These are phyloP conservation scores for Parotocinclus haroldoi DNA, from an alignment of 2,797 vertebrate species.

Conservation along the genomic window DNA sequence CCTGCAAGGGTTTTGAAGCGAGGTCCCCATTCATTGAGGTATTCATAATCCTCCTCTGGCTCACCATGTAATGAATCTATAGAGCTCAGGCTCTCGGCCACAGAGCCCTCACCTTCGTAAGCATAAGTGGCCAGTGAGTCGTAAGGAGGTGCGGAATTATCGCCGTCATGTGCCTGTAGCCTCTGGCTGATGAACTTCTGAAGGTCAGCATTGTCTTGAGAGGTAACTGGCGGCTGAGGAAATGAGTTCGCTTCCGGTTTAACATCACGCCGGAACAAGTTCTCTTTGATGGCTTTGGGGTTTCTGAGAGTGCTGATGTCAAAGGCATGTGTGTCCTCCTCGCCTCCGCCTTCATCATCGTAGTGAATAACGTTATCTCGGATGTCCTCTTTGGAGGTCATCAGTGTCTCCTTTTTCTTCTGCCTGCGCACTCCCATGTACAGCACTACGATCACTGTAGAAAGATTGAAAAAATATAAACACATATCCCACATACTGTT, in stretches of 20 bases:
- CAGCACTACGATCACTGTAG: slow-evolving; percentile 89
- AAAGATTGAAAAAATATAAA: slow-evolving; percentile 15
- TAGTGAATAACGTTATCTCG: slow-evolving; percentile 98
- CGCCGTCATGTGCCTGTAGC: slow-evolving; percentile 85
- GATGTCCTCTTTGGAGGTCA: slow-evolving; percentile 98
- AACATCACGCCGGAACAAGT: slow-evolving; percentile 87
- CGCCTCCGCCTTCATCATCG: slow-evolving; percentile 94
- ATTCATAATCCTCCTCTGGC: slow-evolving; percentile 88
- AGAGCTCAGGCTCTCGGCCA: slow-evolving; percentile 93
- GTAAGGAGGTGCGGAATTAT: slow-evolving; percentile 88
- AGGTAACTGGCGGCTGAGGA: slow-evolving; percentile 58
- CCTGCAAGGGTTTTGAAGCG: slow-evolving; percentile 94
- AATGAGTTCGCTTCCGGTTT: slow-evolving; percentile 78
- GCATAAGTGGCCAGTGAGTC: slow-evolving; percentile 96
- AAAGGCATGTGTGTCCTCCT: slow-evolving; percentile 97
- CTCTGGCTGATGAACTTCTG: slow-evolving; percentile 90
- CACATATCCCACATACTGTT: neutral
- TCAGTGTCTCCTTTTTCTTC: slow-evolving; percentile 94
- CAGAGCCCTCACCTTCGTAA: slow-evolving; percentile 90
- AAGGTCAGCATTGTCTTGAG: slow-evolving; percentile 87
- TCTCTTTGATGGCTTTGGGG: slow-evolving; percentile 90
- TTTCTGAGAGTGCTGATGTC: slow-evolving; percentile 96
- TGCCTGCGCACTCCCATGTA: slow-evolving; percentile 88
- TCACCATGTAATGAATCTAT: slow-evolving; percentile 83
- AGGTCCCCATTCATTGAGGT: slow-evolving; percentile 93